Conservation (phyloP, 2,888 invertebrate species). For the Dexiosoma caninum region DNA sequence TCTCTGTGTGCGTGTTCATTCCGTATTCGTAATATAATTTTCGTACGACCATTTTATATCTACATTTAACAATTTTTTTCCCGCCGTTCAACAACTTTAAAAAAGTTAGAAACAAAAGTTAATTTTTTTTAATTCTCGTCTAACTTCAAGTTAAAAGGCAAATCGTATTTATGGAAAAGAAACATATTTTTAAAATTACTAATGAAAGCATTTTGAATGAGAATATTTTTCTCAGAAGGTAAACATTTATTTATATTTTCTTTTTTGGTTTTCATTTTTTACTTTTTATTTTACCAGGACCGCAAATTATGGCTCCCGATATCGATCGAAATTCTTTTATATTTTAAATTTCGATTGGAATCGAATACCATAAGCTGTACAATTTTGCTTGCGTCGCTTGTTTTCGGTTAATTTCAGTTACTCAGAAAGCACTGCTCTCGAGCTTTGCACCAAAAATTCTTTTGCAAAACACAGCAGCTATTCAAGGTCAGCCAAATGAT, state of each 20-base stretch:
- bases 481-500: too few relatives aligned
- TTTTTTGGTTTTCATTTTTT: neutral
- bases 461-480: too few relatives aligned
- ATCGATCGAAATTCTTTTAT: neutral
- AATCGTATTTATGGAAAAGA: slow-evolving; percentile 77
- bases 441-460: too few relatives aligned
- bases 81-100: slow-evolving; percentile 33
- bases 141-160: slow-evolving; percentile 55
- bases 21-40: neutral
- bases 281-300: too few relatives aligned
- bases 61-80: slow-evolving; percentile 9
- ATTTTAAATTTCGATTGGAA: too few relatives aligned
- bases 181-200: slow-evolving; percentile 77
- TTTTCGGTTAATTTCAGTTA: neutral
- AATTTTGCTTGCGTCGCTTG: neutral
- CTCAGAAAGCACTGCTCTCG: too few relatives aligned
- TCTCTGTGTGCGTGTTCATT: neutral
- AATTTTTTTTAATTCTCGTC: neutral
- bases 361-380: neutral
- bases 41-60: neutral
- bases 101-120: neutral
- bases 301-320: too few relatives aligned
- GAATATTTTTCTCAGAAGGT: slow-evolving; percentile 78
- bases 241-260: slow-evolving; percentile 64
- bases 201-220: slow-evolving; percentile 74